A percentile compares a stretch with the other conserved stretches of the same genome.
phyloP scores from a whole-genome alignment of 2,113 vertebrate genomes.

The cattle (Bos taurus) region DNA sequence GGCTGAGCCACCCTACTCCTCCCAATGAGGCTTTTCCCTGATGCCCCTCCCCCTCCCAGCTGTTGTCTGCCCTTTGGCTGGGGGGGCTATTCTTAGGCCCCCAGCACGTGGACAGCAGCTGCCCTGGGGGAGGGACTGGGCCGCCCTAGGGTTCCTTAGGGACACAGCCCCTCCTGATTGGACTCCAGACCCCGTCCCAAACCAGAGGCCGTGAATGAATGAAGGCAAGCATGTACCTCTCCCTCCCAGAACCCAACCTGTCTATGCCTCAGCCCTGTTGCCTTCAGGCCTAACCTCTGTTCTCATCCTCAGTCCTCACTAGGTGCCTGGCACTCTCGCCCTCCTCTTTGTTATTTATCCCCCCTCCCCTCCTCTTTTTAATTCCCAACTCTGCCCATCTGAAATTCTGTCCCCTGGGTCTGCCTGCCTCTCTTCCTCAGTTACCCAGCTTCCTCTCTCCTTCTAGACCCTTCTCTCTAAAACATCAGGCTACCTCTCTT shows the following conservation, averaged over 20 bases:
- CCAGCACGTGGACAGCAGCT: slow-evolving; percentile 51
- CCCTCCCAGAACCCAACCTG: background rate
- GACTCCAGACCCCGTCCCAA: background rate
- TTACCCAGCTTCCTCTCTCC: background rate
- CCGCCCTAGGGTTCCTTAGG: slow-evolving; percentile 38
- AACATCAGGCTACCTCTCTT: background rate
- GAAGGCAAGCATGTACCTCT: background rate
- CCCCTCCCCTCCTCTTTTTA: background rate
- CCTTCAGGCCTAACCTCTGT: background rate
- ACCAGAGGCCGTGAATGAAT: background rate
- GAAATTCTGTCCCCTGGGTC: background rate
- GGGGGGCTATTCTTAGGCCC: slow-evolving; percentile 71
- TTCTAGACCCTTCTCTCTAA: background rate
- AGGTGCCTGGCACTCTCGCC: background rate
- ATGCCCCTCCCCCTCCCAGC: slow-evolving; percentile 65
- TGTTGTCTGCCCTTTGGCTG: slow-evolving; percentile 71
- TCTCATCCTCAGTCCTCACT: background rate
- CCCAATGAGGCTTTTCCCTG: background rate
- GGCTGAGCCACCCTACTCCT: background rate
- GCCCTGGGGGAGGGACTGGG: background rate
- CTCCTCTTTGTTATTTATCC: background rate
- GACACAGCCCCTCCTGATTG: background rate
- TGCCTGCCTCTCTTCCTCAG: background rate
- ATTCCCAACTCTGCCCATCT: background rate
- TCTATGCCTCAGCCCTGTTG: background rate